These are phyloP conservation scores for Uropsilus gracilis DNA, from an alignment of 2,113 vertebrate genomes.

Conservation along the genomic window DNA sequence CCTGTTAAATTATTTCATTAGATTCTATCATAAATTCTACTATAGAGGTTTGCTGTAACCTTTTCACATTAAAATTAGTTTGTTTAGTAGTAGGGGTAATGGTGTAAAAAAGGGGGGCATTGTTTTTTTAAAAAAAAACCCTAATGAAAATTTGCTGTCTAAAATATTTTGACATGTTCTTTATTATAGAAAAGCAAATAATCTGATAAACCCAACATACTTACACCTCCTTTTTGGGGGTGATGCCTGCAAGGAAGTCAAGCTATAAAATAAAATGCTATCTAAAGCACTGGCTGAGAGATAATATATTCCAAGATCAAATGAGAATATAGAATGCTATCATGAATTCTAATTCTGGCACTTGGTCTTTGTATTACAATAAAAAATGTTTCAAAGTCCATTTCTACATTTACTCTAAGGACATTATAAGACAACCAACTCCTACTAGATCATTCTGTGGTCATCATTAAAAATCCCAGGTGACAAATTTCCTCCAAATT, in stretches of 20 bases:
- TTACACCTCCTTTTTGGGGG: background rate
- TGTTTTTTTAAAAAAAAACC: background rate
- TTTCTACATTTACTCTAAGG: background rate
- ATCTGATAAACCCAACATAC: background rate
- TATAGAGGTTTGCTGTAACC: background rate
- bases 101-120: background rate
- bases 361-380: background rate
- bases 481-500: conserved; percentile 24
- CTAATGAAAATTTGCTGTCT: background rate
- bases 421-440: background rate
- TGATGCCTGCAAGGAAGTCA: background rate
- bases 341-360: background rate
- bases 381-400: background rate
- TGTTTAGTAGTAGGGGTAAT: background rate
- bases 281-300: background rate
- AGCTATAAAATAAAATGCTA: background rate
- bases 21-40: background rate
- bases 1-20: conserved; percentile 44
- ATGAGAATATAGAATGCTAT: background rate
- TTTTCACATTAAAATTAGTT: conserved; percentile 45
- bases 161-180: background rate
- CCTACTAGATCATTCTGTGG: background rate
- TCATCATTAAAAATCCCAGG: background rate
- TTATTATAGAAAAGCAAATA: conserved; percentile 9
- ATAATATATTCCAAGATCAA: background rate